Evolutionary conservation across 1,140 invertebrate species (phyloP), one percentile per base, ranked within the genome.

Genomic region (Bicyclus anynana): DNA sequence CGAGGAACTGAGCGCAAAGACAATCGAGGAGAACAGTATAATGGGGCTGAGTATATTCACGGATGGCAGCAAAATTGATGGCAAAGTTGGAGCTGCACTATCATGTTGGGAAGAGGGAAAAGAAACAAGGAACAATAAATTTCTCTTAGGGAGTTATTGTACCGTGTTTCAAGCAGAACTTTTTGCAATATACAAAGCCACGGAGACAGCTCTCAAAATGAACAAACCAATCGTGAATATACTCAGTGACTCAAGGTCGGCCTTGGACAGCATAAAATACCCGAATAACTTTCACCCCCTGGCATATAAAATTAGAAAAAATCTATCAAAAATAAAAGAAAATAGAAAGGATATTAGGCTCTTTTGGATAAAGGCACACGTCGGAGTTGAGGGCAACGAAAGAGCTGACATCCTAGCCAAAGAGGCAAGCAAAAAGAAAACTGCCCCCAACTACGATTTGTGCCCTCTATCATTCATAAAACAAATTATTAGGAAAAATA

Each of bases 21-120:
- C 1, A 7, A 23, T 7, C 23, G 2, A 23, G 7, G 23, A 23
- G 23, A n/a, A 13, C 5, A 23, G 23, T 7, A 23, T 20, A 1
- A n/a, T 21, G 33, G 9, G 9, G 20, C 33, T 33, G 18, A 20
- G 23, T 2, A 37, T 61, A 7, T 54, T 50, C 12, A 55, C 59
- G 4, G 59, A 62, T 37, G 53, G 59, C 1, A 55, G 59, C 27
- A 61, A 44, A 13, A 54, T 61, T 44, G 59, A 40, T 6, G 47
- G 59, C 17, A 23, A 29, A 17, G 53, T 62, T 0, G 53, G 53
- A 7, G 59, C 59, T 0, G 59, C 53, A 2, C n/a, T 62, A 6
- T 56, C 53, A 14, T n/a, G 51, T 12, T 56, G 59, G 59, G 44
- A 52, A 1, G 21, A 26, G 5, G 42, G 21, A 0, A 2, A 5